phyloP scores from a whole-genome alignment of 1,140 invertebrate genomes.

The Stegodyphus dumicola region DNA sequence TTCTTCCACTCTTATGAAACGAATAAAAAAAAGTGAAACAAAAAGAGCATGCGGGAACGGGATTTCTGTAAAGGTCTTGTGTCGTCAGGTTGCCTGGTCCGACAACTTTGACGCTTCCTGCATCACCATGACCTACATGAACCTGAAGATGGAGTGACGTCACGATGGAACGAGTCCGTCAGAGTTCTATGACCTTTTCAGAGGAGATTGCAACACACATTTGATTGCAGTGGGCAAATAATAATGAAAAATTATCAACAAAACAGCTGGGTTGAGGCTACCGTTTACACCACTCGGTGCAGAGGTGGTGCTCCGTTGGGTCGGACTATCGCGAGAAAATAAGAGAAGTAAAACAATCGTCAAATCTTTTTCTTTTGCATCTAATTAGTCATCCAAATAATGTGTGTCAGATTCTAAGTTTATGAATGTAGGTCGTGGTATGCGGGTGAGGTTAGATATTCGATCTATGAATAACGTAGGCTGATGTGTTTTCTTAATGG shows the following conservation, averaged over 20 bases:
- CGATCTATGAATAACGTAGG: no score
- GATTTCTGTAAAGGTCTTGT: slow-evolving; percentile 43
- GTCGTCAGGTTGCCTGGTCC: slow-evolving; percentile 50
- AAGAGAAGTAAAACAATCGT: no score
- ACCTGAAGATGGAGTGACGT: slow-evolving; percentile 42
- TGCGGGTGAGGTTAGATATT: slow-evolving; percentile 37
- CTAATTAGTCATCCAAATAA: slow-evolving; percentile 15
- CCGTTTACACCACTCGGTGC: no score
- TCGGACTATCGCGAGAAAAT: no score
- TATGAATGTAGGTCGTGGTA: slow-evolving; percentile 31
- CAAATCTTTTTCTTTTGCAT: no score
- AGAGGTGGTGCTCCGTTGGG: no score
- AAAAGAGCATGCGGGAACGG: slow-evolving; percentile 41
- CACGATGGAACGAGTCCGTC: slow-evolving; percentile 8
- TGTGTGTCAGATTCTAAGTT: slow-evolving; percentile 32
- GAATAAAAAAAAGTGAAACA: slow-evolving; percentile 21
- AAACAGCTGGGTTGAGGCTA: no score
- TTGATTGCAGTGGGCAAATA: not conserved
- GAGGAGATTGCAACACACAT: slow-evolving; percentile 16
- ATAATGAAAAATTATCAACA: not conserved
- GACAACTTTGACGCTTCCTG: slow-evolving; percentile 52
- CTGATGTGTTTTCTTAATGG: no score
- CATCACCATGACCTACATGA: slow-evolving; percentile 49
- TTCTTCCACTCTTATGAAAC: not conserved
- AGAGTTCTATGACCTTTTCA: slow-evolving; percentile 50